These are phyloP conservation scores for Trypoxylon attenuatum DNA, from an alignment of 2,888 invertebrate genomes.

Conservation along the genomic window DNA sequence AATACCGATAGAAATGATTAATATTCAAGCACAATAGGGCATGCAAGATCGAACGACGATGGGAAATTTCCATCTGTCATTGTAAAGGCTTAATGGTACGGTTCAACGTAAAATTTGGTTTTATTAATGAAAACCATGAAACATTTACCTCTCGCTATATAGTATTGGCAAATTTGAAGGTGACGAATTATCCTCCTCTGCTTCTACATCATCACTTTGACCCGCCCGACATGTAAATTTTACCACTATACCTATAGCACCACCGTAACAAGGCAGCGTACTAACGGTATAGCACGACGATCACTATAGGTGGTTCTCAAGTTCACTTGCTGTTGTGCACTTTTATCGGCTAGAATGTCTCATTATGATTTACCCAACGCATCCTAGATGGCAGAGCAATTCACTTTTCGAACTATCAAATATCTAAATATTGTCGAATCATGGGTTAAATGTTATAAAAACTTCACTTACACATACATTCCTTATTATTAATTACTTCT, in stretches of 20 bases:
- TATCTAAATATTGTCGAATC: too few relatives aligned
- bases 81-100: constrained; percentile 4
- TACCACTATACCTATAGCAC: constrained; percentile 18
- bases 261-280: constrained; percentile 23
- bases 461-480: too few relatives aligned
- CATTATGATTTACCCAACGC: too few relatives aligned
- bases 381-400: constrained; percentile 16
- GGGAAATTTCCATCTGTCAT: constrained; percentile 19
- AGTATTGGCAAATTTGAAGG: too few relatives aligned
- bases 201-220: constrained; percentile 40
- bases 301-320: too few relatives aligned
- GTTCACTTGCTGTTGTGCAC: too few relatives aligned
- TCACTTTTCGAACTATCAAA: too few relatives aligned
- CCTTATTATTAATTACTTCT: too few relatives aligned
- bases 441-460: too few relatives aligned
- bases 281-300: constrained; percentile 26
- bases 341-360: too few relatives aligned
- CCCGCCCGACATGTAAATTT: constrained; percentile 37
- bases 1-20: too few relatives aligned
- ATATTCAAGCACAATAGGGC: constrained; percentile 9
- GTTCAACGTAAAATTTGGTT: not conserved
- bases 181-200: too few relatives aligned
- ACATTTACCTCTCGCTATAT: constrained; percentile 24
- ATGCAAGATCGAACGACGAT: constrained; percentile 7
- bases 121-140: not conserved